Percentiles rank a stretch among this genome's conserved stretches.
phyloP scores from a whole-genome alignment of 35 echinoderm and acorn worm species.

The Acanthaster planci region DNA sequence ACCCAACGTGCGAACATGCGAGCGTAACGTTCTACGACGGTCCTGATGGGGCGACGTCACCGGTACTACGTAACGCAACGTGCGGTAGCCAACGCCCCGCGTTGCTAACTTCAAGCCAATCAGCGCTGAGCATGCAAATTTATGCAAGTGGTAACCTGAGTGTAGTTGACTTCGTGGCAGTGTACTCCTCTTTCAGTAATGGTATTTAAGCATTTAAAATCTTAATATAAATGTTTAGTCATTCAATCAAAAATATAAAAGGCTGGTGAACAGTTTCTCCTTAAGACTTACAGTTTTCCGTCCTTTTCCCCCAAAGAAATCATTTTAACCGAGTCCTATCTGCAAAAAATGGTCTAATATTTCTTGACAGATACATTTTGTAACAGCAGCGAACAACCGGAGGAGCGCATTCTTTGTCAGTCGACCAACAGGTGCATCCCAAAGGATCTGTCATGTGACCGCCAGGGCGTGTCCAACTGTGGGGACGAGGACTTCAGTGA shows the following conservation, averaged over 20 bases:
- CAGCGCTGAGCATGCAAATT: slow-evolving; percentile 39
- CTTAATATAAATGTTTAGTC: too few species aligned
- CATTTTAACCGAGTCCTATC: too few species aligned
- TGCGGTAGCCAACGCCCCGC: slow-evolving; percentile 51
- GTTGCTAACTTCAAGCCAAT: slow-evolving; percentile 35
- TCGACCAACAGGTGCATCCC: slow-evolving; percentile 64
- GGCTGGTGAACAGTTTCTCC: too few species aligned
- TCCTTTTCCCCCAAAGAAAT: too few species aligned
- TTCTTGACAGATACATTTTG: not conserved
- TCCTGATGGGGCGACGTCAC: slow-evolving; percentile 4
- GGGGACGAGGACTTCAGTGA: slow-evolving; percentile 69
- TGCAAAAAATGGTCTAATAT: too few species aligned
- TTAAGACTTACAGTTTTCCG: too few species aligned
- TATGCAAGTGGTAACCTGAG: slow-evolving; percentile 37
- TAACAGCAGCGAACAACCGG: not conserved
- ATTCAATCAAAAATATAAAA: too few species aligned
- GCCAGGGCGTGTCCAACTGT: slow-evolving; percentile 60
- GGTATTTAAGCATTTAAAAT: slow-evolving; percentile 2
- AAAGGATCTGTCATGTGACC: slow-evolving; percentile 51
- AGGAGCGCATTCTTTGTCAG: slow-evolving; percentile 27
- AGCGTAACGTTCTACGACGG: slow-evolving; percentile 57
- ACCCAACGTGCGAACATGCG: slow-evolving; percentile 32
- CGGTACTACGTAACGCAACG: slow-evolving; percentile 4
- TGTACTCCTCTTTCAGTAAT: slow-evolving; percentile 49
- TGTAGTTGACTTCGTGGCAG: slow-evolving; percentile 62